These are phyloP conservation scores for Nesidiocoris tenuis DNA, from an alignment of 2,888 invertebrate species.

Conservation along the genomic window DNA sequence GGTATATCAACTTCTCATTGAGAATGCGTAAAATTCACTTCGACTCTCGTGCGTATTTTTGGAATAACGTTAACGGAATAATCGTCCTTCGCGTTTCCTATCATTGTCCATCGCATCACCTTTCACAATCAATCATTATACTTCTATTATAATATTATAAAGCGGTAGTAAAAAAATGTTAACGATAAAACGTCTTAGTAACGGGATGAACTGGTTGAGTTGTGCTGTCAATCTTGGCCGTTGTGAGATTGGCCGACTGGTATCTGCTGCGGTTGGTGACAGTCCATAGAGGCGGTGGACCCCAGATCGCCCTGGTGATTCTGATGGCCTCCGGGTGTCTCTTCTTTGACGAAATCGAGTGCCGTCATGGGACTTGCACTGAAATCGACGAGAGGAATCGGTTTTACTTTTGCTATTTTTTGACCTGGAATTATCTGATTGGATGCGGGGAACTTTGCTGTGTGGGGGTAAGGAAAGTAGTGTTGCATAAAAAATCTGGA, in stretches of 20 bases:
- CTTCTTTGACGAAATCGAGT: conserved; percentile 50
- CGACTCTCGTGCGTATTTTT: not conserved
- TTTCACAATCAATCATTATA: not conserved
- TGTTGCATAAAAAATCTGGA: no score
- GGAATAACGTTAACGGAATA: not conserved
- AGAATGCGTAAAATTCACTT: not conserved
- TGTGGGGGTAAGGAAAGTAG: no score
- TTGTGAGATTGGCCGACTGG: conserved; percentile 73
- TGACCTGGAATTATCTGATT: no score
- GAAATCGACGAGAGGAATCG: no score
- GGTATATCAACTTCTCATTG: no score
- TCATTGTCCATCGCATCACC: not conserved
- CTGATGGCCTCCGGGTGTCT: conserved; percentile 40
- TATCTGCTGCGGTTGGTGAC: conserved; percentile 53
- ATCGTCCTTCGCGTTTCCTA: not conserved
- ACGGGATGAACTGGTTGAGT: conserved; percentile 22
- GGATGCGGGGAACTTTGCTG: no score
- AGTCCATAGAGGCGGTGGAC: conserved; percentile 10
- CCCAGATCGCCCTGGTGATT: conserved; percentile 48
- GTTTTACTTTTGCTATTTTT: no score
- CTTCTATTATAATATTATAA: not conserved
- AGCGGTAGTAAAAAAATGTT: not conserved
- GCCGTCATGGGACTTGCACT: conserved; percentile 49
- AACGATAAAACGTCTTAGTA: not conserved
- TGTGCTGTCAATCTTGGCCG: conserved; percentile 68